Percentiles rank a stretch among this genome's conserved stretches.
Evolutionary conservation across 2,888 invertebrate species (phyloP).

Genomic region (Sisyra nigra): DNA sequence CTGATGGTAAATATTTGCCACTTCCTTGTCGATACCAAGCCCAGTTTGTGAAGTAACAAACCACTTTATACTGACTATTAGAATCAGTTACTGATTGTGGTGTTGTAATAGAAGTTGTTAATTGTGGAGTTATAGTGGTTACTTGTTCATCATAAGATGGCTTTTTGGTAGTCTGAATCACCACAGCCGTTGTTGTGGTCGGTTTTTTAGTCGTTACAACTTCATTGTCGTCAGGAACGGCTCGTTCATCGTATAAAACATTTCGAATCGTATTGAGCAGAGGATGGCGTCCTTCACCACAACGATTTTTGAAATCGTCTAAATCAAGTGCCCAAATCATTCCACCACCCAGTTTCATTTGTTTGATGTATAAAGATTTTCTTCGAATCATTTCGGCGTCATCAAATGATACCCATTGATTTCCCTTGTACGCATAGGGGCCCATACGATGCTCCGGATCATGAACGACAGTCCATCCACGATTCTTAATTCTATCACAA

Average conservation of each 20-base stretch:
- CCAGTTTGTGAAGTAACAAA: slow-evolving; percentile 90
- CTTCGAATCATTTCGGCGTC: slow-evolving; percentile 61
- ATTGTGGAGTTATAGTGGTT: slow-evolving; percentile 13
- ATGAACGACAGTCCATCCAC: slow-evolving; percentile 66
- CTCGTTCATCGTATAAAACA: slow-evolving; percentile 38
- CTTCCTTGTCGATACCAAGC: slow-evolving; percentile 79
- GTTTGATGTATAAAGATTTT: slow-evolving; percentile 64
- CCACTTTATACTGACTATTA: slow-evolving; percentile 45
- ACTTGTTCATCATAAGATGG: slow-evolving; percentile 9
- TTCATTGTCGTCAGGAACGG: slow-evolving; percentile 12
- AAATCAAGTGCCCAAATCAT: slow-evolving; percentile 87
- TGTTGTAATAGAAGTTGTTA: slow-evolving; percentile 12
- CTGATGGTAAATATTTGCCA: slow-evolving; percentile 65
- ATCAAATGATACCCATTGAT: slow-evolving; percentile 86
- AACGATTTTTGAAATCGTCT: slow-evolving; percentile 69
- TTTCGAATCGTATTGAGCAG: slow-evolving; percentile 60
- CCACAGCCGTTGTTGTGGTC: slow-evolving; percentile 10
- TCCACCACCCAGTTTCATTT: slow-evolving; percentile 65
- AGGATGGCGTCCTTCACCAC: slow-evolving; percentile 68
- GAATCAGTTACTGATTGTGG: slow-evolving; percentile 14
- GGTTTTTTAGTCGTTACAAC: slow-evolving; percentile 9
- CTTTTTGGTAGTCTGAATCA: slow-evolving; percentile 9
- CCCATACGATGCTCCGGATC: slow-evolving; percentile 67
- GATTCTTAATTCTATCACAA: slow-evolving; percentile 61
- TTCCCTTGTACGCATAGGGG: slow-evolving; percentile 72